phyloP scores from a whole-genome alignment of 1,140 invertebrate species.

The Muscidifurax raptorellus region DNA sequence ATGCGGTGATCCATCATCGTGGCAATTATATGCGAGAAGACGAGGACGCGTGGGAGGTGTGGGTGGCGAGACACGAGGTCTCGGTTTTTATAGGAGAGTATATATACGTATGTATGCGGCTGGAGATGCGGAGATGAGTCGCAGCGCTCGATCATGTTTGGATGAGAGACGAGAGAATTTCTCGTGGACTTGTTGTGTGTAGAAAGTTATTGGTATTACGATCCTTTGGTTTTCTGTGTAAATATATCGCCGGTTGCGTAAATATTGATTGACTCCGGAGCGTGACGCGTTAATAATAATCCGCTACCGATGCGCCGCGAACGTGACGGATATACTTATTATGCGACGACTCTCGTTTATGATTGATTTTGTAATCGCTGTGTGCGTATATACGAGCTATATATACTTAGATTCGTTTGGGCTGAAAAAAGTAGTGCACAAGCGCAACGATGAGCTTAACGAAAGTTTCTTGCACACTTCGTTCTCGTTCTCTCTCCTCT shows the following conservation, averaged over 20 bases:
- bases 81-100: too few relatives aligned
- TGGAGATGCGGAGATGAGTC: not conserved
- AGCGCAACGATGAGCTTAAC: too few relatives aligned
- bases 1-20: conserved; percentile 65
- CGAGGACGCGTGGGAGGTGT: conserved; percentile 61
- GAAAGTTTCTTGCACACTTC: too few relatives aligned
- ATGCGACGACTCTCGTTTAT: too few relatives aligned
- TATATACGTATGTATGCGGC: too few relatives aligned
- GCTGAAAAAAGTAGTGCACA: not conserved
- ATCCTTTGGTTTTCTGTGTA: not conserved
- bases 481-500: not conserved
- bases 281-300: too few relatives aligned
- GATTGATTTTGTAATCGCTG: too few relatives aligned
- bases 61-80: conserved; percentile 43
- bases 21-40: conserved; percentile 60
- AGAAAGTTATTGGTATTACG: not conserved
- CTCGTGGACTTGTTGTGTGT: not conserved
- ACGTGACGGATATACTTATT: too few relatives aligned
- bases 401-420: not conserved
- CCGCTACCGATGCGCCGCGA: too few relatives aligned
- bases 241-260: not conserved
- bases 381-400: too few relatives aligned
- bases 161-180: not conserved
- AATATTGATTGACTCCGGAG: not conserved
- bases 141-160: not conserved